Base-by-base conservation (phyloP, 2,113 vertebrate species). In the Galemys pyrenaicus region DNA sequence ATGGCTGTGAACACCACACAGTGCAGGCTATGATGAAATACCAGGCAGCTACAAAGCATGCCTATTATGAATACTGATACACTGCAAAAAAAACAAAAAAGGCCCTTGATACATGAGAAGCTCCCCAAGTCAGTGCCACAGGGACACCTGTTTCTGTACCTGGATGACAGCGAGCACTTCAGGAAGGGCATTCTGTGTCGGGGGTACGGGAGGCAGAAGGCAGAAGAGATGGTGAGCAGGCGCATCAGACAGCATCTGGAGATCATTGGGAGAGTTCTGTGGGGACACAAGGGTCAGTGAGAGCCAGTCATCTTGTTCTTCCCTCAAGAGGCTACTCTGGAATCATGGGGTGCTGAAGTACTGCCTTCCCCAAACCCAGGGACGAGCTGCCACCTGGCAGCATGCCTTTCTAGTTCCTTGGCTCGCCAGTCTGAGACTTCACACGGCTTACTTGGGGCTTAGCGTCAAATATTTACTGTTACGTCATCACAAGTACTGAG, bases 181-280 rank as follows among this genome's bases (percentile, higher is more conserved):
- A 0, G 99, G 99, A 68, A 99, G 97, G 0, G 99, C 98, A 87
- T 99, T 99, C 98, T 99, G 99, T 32, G 99, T 99, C 0, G 99
- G 99, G 5, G 99, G 98, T 68, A 99, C 99, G 0, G 99, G 99
- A 0, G 99, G 99, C 94, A 99, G 96, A 84, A 99, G 99, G 96
- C 99, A 99, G 97, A 99, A 99, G 60, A 99, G 99, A 81, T 99
- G 99, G 97, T 99, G 99, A 79, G 99, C 99, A 1, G 99, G 99
- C 3, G 99, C 99, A 49, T 99, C 99, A 0, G 99, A 99, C 41
- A 99, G 98, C 99, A 99, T 98, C 98, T 99, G 99, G 51, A 99
- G 99, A 83, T 99, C 99, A 20, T 99, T 99, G 60, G 99, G 99
- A 0, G 99, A 99, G 97, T 99, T 99, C 99, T 99, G 97, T 7